Evolutionary conservation across 2,797 vertebrate genomes (phyloP).

Genomic region (Clarias fuscus): DNA sequence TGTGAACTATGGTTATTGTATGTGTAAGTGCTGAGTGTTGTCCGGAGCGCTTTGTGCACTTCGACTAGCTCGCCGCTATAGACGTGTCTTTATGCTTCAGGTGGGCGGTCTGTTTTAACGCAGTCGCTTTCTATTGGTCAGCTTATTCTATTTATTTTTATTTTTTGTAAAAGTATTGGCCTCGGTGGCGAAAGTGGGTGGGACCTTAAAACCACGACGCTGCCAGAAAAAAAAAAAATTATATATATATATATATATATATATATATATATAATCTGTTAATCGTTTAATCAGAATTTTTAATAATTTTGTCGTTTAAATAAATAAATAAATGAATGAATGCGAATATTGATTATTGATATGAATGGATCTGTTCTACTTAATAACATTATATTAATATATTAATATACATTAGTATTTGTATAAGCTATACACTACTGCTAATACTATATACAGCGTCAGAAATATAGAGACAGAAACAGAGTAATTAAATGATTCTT

Average conservation of each 20-base stretch:
- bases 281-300: neutral
- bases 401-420: neutral
- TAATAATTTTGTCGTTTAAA: neutral
- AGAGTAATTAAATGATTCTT: no score
- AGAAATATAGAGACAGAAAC: no score
- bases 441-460: no score
- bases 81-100: conserved; percentile 69
- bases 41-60: neutral
- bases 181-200: conserved; percentile 55
- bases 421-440: neutral
- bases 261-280: neutral
- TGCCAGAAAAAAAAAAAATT: neutral
- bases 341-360: neutral
- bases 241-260: no score
- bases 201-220: conserved; percentile 21
- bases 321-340: neutral
- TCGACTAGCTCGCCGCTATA: neutral
- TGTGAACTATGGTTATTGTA: neutral
- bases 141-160: no score
- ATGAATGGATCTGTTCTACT: neutral
- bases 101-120: conserved; percentile 69
- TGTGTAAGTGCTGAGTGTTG: neutral
- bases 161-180: neutral
- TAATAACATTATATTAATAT: no score
- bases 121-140: conserved; percentile 66